Conservation (phyloP, 92 coral and sea anemone species). For the Porites divaricata region DNA sequence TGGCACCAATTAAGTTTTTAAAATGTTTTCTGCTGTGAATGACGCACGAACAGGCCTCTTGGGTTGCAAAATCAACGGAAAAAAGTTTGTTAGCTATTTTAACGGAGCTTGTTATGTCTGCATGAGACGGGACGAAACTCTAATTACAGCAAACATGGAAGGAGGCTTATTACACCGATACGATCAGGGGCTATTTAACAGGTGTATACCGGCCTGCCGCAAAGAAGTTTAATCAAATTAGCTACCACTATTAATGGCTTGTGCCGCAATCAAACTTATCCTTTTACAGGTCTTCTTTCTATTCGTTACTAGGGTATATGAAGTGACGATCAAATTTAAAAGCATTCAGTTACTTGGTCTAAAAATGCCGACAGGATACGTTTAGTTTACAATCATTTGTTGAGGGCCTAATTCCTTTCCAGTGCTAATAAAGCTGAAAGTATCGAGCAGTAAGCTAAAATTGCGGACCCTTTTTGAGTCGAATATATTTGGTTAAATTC, state of each 20-base stretch:
- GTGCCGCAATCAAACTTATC: conserved; percentile 40
- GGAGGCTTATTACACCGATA: conserved; percentile 17
- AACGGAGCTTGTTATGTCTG: not conserved
- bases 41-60: conserved; percentile 9
- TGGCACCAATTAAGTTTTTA: not conserved
- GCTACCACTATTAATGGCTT: conserved; percentile 39
- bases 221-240: conserved; percentile 66
- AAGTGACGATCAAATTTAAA: conserved; percentile 48
- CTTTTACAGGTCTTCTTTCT: conserved; percentile 1
- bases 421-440: conserved; percentile 38
- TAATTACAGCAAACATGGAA: conserved; percentile 31
- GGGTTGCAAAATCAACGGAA: conserved; percentile 23
- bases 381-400: conserved; percentile 30
- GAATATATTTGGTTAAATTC: not conserved
- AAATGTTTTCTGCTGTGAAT: not conserved
- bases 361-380: conserved; percentile 49
- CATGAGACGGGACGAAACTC: conserved; percentile 10
- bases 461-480: not conserved
- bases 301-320: conserved; percentile 27
- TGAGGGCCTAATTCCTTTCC: conserved; percentile 22
- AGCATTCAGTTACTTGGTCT: conserved; percentile 18
- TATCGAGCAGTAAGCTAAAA: conserved; percentile 27
- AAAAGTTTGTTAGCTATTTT: not conserved
- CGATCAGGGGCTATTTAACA: conserved; percentile 34
- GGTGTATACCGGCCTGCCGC: conserved; percentile 45